Conservation (phyloP, 2,797 vertebrate genomes). For the Graptemys geographica region DNA sequence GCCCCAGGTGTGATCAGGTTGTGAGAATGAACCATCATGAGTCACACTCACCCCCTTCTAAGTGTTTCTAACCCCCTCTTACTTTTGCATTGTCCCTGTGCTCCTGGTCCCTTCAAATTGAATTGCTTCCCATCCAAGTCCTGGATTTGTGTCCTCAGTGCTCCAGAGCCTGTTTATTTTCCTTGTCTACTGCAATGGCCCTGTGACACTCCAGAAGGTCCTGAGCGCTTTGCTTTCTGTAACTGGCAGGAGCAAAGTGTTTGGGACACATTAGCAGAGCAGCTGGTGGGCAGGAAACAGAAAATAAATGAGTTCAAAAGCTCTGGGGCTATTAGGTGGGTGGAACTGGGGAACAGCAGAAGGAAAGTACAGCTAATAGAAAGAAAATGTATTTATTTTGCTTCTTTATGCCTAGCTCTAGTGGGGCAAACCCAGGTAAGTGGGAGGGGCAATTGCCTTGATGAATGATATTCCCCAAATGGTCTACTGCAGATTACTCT, state of each 20-base stretch:
- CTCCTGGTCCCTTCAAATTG: neutral
- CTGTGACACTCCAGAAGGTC: neutral
- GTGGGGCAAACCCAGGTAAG: accelerated
- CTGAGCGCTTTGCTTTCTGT: neutral
- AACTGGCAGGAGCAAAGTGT: neutral
- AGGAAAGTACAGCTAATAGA: neutral
- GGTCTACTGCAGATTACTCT: neutral
- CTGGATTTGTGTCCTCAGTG: neutral
- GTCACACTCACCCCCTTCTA: conserved; percentile 3
- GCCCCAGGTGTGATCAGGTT: neutral
- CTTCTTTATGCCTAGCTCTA: accelerated
- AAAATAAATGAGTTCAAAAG: conserved; percentile 21
- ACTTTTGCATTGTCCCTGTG: neutral
- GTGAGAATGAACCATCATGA: neutral
- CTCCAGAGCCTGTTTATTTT: neutral
- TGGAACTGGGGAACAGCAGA: neutral
- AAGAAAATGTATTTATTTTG: neutral
- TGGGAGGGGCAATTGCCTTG: neutral
- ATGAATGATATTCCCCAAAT: accelerated
- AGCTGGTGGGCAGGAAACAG: conserved; percentile 29
- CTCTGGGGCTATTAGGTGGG: neutral
- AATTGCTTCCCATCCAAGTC: neutral
- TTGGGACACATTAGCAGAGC: neutral
- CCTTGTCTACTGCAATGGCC: neutral
- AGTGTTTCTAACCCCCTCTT: neutral